phyloP scores from a whole-genome alignment of 2,888 invertebrate genomes.

The Drosophila anomalata region DNA sequence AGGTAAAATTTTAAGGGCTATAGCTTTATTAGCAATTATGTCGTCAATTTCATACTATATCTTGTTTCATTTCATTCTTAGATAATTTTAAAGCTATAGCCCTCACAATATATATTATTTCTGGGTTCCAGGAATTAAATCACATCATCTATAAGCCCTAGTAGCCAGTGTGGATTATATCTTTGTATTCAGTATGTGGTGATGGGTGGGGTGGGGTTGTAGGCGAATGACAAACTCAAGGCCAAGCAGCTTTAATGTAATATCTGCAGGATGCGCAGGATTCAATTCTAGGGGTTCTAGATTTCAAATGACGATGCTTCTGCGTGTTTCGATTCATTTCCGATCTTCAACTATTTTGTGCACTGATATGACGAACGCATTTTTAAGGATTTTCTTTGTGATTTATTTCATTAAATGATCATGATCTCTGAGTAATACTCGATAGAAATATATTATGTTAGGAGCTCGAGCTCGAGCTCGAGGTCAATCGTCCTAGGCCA shows the following conservation, averaged over 20 bases:
- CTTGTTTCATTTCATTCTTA: background rate
- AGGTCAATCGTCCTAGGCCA: slow-evolving; percentile 73
- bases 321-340: slow-evolving; percentile 54
- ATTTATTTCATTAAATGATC: slow-evolving; percentile 27
- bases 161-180: slow-evolving; percentile 37
- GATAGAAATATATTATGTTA: slow-evolving; percentile 27
- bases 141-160: slow-evolving; percentile 45
- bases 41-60: no score
- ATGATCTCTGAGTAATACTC: slow-evolving; percentile 56
- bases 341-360: slow-evolving; percentile 45
- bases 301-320: slow-evolving; percentile 10
- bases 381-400: slow-evolving; percentile 25
- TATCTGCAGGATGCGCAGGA: slow-evolving; percentile 35
- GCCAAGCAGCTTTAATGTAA: slow-evolving; percentile 54
- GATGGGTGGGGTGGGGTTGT: slow-evolving; percentile 5
- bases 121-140: slow-evolving; percentile 2
- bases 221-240: slow-evolving; percentile 55
- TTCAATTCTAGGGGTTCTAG: slow-evolving; percentile 36
- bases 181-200: background rate
- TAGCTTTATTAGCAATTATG: background rate
- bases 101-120: slow-evolving; percentile 1
- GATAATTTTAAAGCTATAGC: slow-evolving; percentile 39
- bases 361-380: slow-evolving; percentile 73
- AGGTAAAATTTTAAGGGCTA: slow-evolving; percentile 8
- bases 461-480: slow-evolving; percentile 7